Evolutionary conservation across 2,888 invertebrate species (phyloP), one percentile per base, ranked within the genome.

Genomic region (Stenchaetothrips biformis): DNA sequence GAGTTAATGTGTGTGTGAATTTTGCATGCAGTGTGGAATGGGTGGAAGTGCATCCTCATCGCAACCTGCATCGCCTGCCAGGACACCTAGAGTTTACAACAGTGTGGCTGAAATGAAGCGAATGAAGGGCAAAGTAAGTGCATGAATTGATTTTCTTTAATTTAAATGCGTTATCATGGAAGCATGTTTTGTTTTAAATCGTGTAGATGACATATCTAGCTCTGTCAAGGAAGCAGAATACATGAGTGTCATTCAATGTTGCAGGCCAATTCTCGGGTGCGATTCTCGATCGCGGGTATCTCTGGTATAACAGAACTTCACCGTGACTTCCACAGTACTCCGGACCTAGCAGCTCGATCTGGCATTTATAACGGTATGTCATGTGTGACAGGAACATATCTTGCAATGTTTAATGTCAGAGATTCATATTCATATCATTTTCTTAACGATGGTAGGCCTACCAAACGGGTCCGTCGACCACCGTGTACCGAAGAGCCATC

Each of bases 31-130:
- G 67, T 74, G 80, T 77, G 25, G 48, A 16, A 80, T 79, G 8
- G 79, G 47, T 81, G 79, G 74, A 48, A 80, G 79, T 59, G 77
- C 79, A 47, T 53, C 25, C 80, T 74, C 67, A 1, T 92, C 94
- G 49, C 92, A 93, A 80, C 91, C 92, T 48, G 89, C 90, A 83
- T 93, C 93, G 13, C 93, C 93, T 8, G 91, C 93, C 80, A 90
- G 90, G 84, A 87, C 89, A 0, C 89, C 90, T 3, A 88, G 92
- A 82, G 96, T 96, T 67, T 97, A 97, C 87, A 95, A 96, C 78
- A 97, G 96, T 85, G 97, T 97, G 77, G 95, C 97, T 0, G 97
- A 97, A 87, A 97, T 97, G 97, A 97, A 97, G 87, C 91, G 97
- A 81, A 91, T 90, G 83, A 93, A 94, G 87, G 92, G 90, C 83